Evolutionary conservation across 2,888 invertebrate genomes (phyloP), one percentile per base, ranked within the genome.

Genomic region (Agrotis segetum): DNA sequence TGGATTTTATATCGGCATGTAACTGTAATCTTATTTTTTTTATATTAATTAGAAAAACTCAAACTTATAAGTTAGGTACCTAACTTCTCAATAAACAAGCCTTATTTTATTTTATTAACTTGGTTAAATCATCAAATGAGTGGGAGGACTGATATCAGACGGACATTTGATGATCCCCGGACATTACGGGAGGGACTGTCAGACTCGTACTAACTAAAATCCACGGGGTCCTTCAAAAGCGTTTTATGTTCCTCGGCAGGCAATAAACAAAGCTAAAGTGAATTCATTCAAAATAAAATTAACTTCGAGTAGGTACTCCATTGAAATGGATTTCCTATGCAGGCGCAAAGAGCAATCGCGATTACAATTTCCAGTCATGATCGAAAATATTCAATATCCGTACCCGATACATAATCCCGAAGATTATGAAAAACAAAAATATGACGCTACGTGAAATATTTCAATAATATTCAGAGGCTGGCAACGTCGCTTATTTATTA

Each of bases 401-500:
- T 47, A 29, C 40, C 59, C 47, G 66, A 44, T 34, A 29, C 56
- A 29, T 61, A 60, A 62, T 58, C 19, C 55, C 47, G 11, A 52
- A 59, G 19, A 68, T 59, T 58, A 58, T 63, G 63, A 55, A 74
- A 79, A 74, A 79, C 49, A 62, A 67, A 69, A 70, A 77, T 58
- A 74, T 53, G 14, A 70, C 24, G 24, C 24, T 47, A 14, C 21
- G 21, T 71, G 29, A 73, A 82, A 66, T 72, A 70, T 68, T 75
- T 62, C n/a, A n/a, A 66, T 69, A 66, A 72, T 67, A 69, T 69
- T 63, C 60, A 72, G 19, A 50, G 16, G 55, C 61, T 62, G 44
- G 52, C 24, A 71, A 50, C 58, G 73, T 71, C 72, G 67, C 73
- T 80, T 85, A 82, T 87, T 85, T 87, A 87, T 85, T 82, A 82